A percentile compares a stretch with the other conserved stretches of the same genome.
These are phyloP conservation scores for Platyrinchus mystaceus DNA, from an alignment of 2,797 vertebrate species.

Conservation along the genomic window DNA sequence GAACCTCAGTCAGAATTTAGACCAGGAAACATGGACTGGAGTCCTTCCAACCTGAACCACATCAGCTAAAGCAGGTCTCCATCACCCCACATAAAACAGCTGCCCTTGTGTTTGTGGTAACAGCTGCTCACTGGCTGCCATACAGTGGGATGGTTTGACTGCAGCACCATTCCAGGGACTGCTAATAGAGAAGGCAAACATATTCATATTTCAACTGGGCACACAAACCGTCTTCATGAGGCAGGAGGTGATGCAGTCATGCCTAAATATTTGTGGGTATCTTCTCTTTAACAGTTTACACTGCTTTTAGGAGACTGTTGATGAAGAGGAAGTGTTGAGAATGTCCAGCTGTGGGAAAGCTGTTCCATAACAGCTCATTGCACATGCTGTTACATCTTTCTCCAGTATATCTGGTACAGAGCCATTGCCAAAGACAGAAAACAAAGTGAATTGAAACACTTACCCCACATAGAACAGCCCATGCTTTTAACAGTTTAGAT, in stretches of 20 bases:
- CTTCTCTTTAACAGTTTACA: background rate
- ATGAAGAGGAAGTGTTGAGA: background rate
- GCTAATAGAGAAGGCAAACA: background rate
- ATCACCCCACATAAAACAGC: background rate
- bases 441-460: background rate
- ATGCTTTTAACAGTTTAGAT: background rate
- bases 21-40: background rate
- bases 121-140: background rate
- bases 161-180: background rate
- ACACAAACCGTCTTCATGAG: background rate
- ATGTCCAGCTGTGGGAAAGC: background rate
- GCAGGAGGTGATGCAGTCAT: background rate
- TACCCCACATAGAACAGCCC: background rate
- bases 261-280: background rate
- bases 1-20: background rate
- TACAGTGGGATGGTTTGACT: accelerated
- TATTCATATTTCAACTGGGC: background rate
- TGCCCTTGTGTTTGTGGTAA: background rate
- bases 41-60: background rate
- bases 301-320: background rate
- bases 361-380: background rate
- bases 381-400: background rate
- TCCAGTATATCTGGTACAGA: background rate
- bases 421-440: background rate
- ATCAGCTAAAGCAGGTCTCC: background rate